Percentiles rank a stretch among this genome's conserved stretches.
phyloP scores from a whole-genome alignment of 2,113 vertebrate genomes.

The Apaloderma vittatum region DNA sequence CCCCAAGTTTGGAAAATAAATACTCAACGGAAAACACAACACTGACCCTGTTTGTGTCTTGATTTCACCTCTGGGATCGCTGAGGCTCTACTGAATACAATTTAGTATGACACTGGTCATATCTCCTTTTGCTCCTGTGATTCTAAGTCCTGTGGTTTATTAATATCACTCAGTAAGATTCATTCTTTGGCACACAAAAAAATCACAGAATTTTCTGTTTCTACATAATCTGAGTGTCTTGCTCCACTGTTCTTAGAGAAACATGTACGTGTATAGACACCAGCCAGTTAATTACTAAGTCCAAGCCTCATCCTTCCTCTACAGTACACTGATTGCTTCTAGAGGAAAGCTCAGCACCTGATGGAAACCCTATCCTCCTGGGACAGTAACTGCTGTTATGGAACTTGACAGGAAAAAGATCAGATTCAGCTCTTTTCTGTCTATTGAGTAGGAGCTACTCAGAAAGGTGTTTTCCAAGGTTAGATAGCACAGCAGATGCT shows the following conservation, averaged over 20 bases:
- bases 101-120: too few relatives aligned
- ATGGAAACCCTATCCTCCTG: background rate
- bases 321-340: background rate
- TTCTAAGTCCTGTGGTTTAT: background rate
- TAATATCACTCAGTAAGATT: background rate
- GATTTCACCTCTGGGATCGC: too few relatives aligned
- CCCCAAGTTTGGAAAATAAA: too few relatives aligned
- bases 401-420: background rate
- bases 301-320: background rate
- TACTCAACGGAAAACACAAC: too few relatives aligned
- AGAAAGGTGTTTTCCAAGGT: background rate
- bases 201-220: background rate
- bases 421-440: background rate
- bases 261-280: background rate
- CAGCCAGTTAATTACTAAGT: too few relatives aligned
- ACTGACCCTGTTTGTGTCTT: too few relatives aligned
- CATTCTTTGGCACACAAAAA: background rate
- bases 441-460: background rate
- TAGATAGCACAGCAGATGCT: background rate
- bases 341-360: background rate
- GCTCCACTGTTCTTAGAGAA: background rate
- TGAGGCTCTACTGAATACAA: too few relatives aligned
- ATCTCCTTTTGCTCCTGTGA: too few relatives aligned
- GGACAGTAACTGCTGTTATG: background rate
- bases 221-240: background rate